Base-by-base conservation (phyloP, 2,113 vertebrate species). In the Nerophis lumbriciformis region DNA sequence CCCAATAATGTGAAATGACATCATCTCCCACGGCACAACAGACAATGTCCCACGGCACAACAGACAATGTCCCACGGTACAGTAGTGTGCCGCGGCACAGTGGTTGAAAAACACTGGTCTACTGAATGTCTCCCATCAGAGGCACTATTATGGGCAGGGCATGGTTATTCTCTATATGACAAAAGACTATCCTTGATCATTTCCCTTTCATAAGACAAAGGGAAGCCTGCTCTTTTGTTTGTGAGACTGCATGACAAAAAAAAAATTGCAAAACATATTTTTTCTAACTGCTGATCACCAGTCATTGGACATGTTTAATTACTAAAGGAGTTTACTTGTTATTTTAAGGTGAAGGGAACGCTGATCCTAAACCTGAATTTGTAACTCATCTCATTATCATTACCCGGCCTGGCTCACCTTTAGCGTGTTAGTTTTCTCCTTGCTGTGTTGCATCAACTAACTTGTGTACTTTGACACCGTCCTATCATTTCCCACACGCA, bases 341-440 rank as follows among this genome's bases (percentile, higher is more conserved):
- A 44, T 16, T 19, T 21, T 44, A 57, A 57, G 55, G 9, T 57
- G 16, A 44, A 3, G 39, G 53, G 37, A 13, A 21, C 39, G 36
- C 54, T 44, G 8, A 21, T 57, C n/a, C 55, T 8, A 39, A 57
- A 44, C 19, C 8, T 49, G 13, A 16, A 16, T 49, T 49, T 49
- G 6, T 67, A 66, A 16, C 71, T 77, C 73, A 73, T 83, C 66
- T 75, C 79, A 85, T 68, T 59, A 69, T 68, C 83, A 82, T 83
- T 59, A 62, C 79, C 68, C 68, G 76, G 66, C 85, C 79, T 85
- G 85, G 76, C 83, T 85, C 83, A 85, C 81, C 79, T 54, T 54
- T 70, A 52, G 16, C 44, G 28, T 63, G 14, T n/a, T 58, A 64
- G 56, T 61, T 53, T 28, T 49, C n/a, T 48, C 38, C 19, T 57